phyloP scores from a whole-genome alignment of 2,888 invertebrate genomes.

The Lepetodrilus schrolli region DNA sequence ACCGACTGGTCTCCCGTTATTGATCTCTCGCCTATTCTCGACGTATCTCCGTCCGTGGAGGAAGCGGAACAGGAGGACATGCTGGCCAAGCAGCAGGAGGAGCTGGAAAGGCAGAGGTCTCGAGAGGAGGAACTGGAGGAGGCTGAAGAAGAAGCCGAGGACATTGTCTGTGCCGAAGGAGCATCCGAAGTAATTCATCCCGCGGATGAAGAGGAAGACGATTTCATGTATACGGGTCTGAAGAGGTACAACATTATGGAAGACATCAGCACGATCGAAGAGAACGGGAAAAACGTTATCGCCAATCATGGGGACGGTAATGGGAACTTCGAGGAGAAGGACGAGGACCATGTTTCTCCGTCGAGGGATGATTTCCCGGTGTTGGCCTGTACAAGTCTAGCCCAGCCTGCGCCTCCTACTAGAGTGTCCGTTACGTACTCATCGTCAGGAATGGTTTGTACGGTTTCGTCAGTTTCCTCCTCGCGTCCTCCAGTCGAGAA shows the following conservation, averaged over 20 bases:
- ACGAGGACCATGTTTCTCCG: conserved; percentile 1
- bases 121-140: conserved; percentile 45
- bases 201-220: conserved; percentile 43
- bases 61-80: conserved; percentile 74
- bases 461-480: background rate
- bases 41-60: conserved; percentile 76
- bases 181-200: conserved; percentile 33
- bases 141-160: conserved; percentile 49
- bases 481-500: conserved; percentile 29
- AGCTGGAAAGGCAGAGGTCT: conserved; percentile 59
- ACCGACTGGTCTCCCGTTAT: conserved; percentile 76
- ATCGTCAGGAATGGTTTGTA: background rate
- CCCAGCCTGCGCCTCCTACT: conserved; percentile 17
- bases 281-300: conserved; percentile 27
- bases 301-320: conserved; percentile 34
- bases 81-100: conserved; percentile 69
- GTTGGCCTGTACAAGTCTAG: conserved; percentile 25
- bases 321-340: conserved; percentile 21
- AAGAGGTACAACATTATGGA: conserved; percentile 69
- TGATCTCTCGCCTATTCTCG: conserved; percentile 76
- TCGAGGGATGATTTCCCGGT: conserved; percentile 25
- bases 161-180: conserved; percentile 6
- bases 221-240: conserved; percentile 52
- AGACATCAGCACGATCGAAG: conserved; percentile 67
- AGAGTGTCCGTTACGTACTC: background rate